Evolutionary conservation across 2,797 vertebrate genomes (phyloP).

Genomic region (Falco cherrug): DNA sequence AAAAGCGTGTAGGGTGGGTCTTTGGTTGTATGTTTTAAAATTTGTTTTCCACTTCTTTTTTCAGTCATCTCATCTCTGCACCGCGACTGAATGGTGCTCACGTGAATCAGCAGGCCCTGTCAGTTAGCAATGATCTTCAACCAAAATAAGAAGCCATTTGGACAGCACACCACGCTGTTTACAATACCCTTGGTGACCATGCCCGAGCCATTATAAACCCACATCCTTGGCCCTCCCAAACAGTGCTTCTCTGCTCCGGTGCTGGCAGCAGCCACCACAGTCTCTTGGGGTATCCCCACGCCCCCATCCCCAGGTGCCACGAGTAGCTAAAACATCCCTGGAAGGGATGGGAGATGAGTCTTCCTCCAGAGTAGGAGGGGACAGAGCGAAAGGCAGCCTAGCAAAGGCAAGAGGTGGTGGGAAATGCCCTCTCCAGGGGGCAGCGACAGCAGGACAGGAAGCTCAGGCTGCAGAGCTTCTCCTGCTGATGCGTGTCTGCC

Average conservation of each 20-base stretch:
- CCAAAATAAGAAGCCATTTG: background rate
- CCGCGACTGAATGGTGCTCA: accelerated
- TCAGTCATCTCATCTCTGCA: background rate
- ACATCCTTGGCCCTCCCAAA: background rate
- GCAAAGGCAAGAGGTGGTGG: background rate
- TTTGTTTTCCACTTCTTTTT: background rate
- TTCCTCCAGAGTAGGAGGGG: background rate
- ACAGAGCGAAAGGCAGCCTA: accelerated
- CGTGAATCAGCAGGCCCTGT: accelerated
- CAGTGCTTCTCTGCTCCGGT: accelerated
- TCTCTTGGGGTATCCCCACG: accelerated
- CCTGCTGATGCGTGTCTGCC: accelerated
- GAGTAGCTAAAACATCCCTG: accelerated
- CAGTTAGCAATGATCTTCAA: background rate
- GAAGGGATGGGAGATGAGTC: accelerated
- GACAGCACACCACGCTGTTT: accelerated
- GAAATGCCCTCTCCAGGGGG: background rate
- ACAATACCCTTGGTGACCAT: accelerated
- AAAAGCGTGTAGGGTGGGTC: background rate
- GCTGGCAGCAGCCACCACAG: background rate
- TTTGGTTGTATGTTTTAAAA: background rate
- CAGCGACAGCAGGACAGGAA: background rate
- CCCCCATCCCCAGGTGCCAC: accelerated
- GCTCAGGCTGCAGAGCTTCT: background rate
- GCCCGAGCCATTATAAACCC: accelerated